A percentile compares a stretch with the other conserved stretches of the same genome.
Evolutionary conservation across 2,797 vertebrate species (phyloP).

Genomic region (Phataginus tetradactyla): DNA sequence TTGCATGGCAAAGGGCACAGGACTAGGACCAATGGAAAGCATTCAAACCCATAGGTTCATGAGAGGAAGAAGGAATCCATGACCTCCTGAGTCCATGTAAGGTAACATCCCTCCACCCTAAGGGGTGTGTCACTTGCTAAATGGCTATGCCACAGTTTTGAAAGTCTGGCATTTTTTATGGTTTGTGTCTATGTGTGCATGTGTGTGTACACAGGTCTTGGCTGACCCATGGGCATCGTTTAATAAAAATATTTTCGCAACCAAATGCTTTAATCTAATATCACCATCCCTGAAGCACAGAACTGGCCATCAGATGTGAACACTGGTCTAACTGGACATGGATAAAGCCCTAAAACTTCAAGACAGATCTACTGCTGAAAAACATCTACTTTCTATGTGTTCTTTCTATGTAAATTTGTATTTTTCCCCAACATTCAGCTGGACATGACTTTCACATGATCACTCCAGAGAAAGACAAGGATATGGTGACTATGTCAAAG

Average conservation of each 20-base stretch:
- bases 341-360: neutral
- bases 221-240: neutral
- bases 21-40: neutral
- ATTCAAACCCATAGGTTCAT: neutral
- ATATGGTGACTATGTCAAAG: slow-evolving; percentile 56
- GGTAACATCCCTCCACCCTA: neutral
- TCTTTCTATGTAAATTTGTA: neutral
- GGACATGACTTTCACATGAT: slow-evolving; percentile 30
- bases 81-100: neutral
- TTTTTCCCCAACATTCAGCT: slow-evolving; percentile 57
- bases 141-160: neutral
- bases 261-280: slow-evolving; percentile 22
- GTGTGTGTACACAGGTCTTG: neutral
- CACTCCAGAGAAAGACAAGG: slow-evolving; percentile 60
- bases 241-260: slow-evolving; percentile 4
- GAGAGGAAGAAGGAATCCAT: neutral
- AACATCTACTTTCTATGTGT: slow-evolving; percentile 25
- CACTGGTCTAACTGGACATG: neutral
- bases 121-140: neutral
- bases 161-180: slow-evolving; percentile 15
- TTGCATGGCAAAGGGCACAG: neutral
- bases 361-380: slow-evolving; percentile 3
- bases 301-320: neutral
- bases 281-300: neutral
- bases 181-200: neutral